Conservation (phyloP, 2,888 invertebrate genomes). For the Ptilodon capucinus region DNA sequence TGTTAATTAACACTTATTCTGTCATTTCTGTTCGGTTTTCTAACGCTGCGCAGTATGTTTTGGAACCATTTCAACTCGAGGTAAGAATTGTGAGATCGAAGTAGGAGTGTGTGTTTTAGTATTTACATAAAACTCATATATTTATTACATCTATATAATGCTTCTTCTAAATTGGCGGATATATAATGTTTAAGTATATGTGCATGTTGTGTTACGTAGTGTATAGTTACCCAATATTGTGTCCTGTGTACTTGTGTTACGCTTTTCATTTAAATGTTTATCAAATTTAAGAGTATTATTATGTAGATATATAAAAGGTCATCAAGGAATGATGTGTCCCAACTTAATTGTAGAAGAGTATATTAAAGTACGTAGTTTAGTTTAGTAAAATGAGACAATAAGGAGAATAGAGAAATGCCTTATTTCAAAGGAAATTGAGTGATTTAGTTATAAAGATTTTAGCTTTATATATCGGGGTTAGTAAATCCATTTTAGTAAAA, state of each 20-base stretch:
- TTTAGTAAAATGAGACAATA: too few relatives aligned
- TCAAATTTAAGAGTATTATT: slow-evolving; percentile 2
- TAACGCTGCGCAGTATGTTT: slow-evolving; percentile 97
- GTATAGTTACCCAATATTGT: slow-evolving; percentile 65
- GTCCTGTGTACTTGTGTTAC: slow-evolving; percentile 85
- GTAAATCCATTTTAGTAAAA: too few relatives aligned
- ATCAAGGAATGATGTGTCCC: not conserved
- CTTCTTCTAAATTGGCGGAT: slow-evolving; percentile 30
- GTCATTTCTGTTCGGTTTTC: slow-evolving; percentile 87
- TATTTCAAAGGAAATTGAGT: not conserved
- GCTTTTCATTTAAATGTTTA: slow-evolving; percentile 65
- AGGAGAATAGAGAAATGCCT: too few relatives aligned
- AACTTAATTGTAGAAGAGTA: not conserved
- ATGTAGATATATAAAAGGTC: not conserved
- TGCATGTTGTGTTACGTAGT: slow-evolving; percentile 58
- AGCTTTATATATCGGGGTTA: too few relatives aligned
- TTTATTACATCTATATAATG: slow-evolving; percentile 29
- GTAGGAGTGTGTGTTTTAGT: slow-evolving; percentile 56
- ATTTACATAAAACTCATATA: slow-evolving; percentile 25
- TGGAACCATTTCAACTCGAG: slow-evolving; percentile 99
- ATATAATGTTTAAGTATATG: slow-evolving; percentile 12
- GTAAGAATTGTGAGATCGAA: slow-evolving; percentile 86
- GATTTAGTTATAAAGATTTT: too few relatives aligned
- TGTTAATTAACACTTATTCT: slow-evolving; percentile 67
- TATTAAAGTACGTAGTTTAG: not conserved